Percentiles rank a stretch among this genome's conserved stretches.
Evolutionary conservation across 2,888 invertebrate genomes (phyloP).

Genomic region (Tortricodes alternella): DNA sequence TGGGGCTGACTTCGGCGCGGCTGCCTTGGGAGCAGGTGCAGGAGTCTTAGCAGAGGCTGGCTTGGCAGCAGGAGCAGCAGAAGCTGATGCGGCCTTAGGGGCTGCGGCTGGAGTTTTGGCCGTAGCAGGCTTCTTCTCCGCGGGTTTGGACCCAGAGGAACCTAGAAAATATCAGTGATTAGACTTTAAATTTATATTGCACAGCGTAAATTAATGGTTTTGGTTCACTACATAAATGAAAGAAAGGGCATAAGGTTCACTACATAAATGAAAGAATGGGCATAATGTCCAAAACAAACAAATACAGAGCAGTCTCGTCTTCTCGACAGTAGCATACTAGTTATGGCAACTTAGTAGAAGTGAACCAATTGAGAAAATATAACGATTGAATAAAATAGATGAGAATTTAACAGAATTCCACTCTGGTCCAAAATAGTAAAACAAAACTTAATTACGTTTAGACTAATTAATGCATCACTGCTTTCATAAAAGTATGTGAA

Average conservation of each 20-base stretch:
- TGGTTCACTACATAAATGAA: no score
- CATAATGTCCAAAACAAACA: no score
- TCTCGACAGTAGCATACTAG: no score
- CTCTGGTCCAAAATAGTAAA: no score
- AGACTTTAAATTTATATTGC: neutral
- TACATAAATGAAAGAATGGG: no score
- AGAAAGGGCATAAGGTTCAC: no score
- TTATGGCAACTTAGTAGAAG: no score
- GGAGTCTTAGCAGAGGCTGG: slow-evolving; percentile 62
- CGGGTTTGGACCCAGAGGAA: slow-evolving; percentile 70
- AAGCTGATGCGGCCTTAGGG: slow-evolving; percentile 68
- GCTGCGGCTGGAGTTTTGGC: slow-evolving; percentile 75
- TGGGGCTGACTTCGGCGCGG: slow-evolving; percentile 71
- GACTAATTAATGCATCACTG: neutral
- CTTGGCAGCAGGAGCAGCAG: slow-evolving; percentile 66
- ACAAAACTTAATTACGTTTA: neutral
- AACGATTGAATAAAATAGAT: no score
- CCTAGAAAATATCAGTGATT: slow-evolving; percentile 48
- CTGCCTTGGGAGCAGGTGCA: slow-evolving; percentile 66
- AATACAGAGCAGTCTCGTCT: no score
- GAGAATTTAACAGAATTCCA: no score
- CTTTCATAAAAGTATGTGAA: neutral
- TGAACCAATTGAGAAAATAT: no score
- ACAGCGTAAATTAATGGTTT: no score
- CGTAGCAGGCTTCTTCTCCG: slow-evolving; percentile 70